Conservation (phyloP, 1,140 invertebrate species). For the Druon quercuslanigerum region DNA sequence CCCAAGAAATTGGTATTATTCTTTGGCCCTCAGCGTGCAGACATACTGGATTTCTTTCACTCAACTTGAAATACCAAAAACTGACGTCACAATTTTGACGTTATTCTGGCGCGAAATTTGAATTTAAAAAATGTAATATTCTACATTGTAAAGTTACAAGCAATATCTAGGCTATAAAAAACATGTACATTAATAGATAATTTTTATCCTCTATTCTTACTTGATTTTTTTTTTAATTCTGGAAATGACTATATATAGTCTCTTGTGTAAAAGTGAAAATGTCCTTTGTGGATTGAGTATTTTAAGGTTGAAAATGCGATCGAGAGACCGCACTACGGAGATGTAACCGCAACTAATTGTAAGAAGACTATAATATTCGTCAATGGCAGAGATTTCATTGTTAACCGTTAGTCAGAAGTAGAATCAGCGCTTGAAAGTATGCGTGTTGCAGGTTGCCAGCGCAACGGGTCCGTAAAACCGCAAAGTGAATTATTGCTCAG, state of each 20-base stretch:
- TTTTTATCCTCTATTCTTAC: too few species aligned
- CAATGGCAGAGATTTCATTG: slow-evolving; percentile 26
- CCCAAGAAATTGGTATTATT: too few species aligned
- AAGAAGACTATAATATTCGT: slow-evolving; percentile 21
- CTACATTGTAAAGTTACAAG: too few species aligned
- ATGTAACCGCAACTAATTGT: slow-evolving; percentile 19
- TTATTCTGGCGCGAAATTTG: too few species aligned
- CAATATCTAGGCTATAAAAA: too few species aligned
- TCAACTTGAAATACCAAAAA: too few species aligned
- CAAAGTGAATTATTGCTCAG: slow-evolving; percentile 21
- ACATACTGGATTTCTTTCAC: too few species aligned
- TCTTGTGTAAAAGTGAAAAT: background rate
- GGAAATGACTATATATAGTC: background rate
- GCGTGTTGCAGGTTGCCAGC: slow-evolving; percentile 6
- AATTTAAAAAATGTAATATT: too few species aligned
- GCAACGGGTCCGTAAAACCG: slow-evolving; percentile 16
- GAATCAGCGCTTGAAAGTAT: slow-evolving; percentile 17
- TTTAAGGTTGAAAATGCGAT: slow-evolving; percentile 9
- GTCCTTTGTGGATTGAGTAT: background rate
- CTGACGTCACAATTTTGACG: too few species aligned
- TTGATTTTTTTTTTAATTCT: too few species aligned
- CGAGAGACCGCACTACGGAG: background rate
- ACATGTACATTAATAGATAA: too few species aligned
- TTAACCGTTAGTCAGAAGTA: slow-evolving; percentile 22
- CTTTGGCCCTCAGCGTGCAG: too few species aligned